Evolutionary conservation across 1,140 invertebrate species (phyloP), one percentile per base, ranked within the genome.

Genomic region (Hylyphantes graminicola): DNA sequence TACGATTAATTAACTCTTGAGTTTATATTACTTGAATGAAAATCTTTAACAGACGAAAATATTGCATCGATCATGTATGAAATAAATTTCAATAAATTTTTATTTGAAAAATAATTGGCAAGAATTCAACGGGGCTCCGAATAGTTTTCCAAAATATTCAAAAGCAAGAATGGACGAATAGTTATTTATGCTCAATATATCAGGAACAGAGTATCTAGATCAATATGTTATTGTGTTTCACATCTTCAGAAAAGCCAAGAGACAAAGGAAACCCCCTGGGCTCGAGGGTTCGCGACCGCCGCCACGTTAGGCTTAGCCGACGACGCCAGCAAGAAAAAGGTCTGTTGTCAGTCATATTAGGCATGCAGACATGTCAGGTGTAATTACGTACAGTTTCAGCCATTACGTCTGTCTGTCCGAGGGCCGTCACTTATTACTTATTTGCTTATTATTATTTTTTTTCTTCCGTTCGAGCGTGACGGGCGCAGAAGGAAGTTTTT

Each of bases 301-400:
- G 79, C 79, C 79, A 81, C 21, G 67, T 81, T 81, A 81, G 79
- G 68, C 50, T 73, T 73, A 73, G 50, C 55, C 53, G 79, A 51
- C 76, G 64, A 48, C 74, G 51, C 79, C 79, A 63, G 21, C 51
- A 35, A 35, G 35, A 35, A 35, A 35, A 35, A 35, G 35, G 59
- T 61, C 76, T 81, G 79, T 35, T 35, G 35, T 81, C 79, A 81
- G 55, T 81, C 79, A 81, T 67, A 78, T 78, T 78, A 78, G 61
- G 55, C 79, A 81, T 81, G 79, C 68, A 81, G 79, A 61, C 68
- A 73, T 73, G 68, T 81, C 79, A 73, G 54, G 35, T 64, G 67
- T 81, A 81, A 81, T 81, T 81, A 81, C 73, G 64, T 35, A 35
- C 79, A 72, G 55, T 63, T n/a, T 54, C 54, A 54, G 35, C 64